Conservation (phyloP, 2,888 invertebrate genomes). For the Balanococcus diminutus region DNA sequence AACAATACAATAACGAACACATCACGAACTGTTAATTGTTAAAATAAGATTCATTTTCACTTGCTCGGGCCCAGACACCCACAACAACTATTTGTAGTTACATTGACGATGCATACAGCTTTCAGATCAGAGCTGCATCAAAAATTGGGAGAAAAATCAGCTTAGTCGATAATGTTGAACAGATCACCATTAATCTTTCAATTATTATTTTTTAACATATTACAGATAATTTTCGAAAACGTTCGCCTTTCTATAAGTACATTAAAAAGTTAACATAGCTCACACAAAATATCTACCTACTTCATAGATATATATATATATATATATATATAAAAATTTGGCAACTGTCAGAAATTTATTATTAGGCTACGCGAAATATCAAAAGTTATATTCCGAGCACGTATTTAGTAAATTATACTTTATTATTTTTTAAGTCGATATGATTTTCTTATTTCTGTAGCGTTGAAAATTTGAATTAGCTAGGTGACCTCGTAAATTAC, state of each 20-base stretch:
- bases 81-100: background rate
- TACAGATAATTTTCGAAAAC: background rate
- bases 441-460: conserved; percentile 31
- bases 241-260: background rate
- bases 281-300: too few relatives aligned
- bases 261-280: background rate
- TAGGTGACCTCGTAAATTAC: conserved; percentile 24
- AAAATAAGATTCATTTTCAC: background rate
- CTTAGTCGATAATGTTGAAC: background rate
- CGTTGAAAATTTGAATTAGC: conserved; percentile 41
- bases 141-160: background rate
- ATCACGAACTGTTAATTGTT: background rate
- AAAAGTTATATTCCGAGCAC: conserved; percentile 11
- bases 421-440: conserved; percentile 38
- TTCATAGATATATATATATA: conserved; percentile 2
- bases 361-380: conserved; percentile 17
- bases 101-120: background rate
- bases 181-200: background rate
- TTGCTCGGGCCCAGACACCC: background rate
- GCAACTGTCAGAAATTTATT: conserved; percentile 32
- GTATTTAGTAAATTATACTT: conserved; percentile 38
- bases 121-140: too few relatives aligned
- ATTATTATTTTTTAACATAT: background rate
- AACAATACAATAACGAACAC: background rate
- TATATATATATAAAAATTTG: conserved; percentile 17